phyloP scores from a whole-genome alignment of 2,797 vertebrate genomes.

The Acanthurus leucopareius region DNA sequence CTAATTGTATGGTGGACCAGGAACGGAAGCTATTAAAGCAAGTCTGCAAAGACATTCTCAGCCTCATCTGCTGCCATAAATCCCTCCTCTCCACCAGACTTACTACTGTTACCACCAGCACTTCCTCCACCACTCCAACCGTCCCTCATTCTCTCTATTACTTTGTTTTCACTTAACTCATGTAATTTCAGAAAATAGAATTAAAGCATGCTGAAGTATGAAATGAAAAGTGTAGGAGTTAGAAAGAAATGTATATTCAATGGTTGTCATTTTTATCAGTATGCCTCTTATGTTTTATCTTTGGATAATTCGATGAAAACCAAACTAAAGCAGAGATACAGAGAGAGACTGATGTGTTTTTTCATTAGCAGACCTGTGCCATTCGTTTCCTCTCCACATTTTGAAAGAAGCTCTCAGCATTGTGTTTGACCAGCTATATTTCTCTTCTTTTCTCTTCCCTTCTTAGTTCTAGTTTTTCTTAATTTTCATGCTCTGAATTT shows the following conservation, averaged over 20 bases:
- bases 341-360: conserved; percentile 18
- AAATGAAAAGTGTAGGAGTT: neutral
- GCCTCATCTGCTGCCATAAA: conserved; percentile 61
- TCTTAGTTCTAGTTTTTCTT: neutral
- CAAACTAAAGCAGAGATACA: conserved; percentile 14
- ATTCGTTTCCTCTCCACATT: conserved; percentile 46
- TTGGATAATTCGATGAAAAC: conserved; percentile 35
- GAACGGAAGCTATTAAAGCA: conserved; percentile 60
- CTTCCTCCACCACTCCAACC: neutral
- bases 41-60: conserved; percentile 55
- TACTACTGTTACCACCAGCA: conserved; percentile 15
- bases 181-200: neutral
- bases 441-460: conserved; percentile 26
- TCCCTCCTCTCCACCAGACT: conserved; percentile 23
- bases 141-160: neutral
- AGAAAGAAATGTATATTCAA: neutral
- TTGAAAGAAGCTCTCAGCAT: conserved; percentile 16
- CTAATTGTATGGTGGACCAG: conserved; percentile 66
- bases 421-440: conserved; percentile 28
- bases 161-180: neutral
- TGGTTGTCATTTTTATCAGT: conserved; percentile 16
- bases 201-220: neutral
- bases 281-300: conserved; percentile 30
- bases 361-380: conserved; percentile 43
- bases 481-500: neutral